phyloP scores from a whole-genome alignment of 2,888 invertebrate species.

The Pomacea canaliculata region DNA sequence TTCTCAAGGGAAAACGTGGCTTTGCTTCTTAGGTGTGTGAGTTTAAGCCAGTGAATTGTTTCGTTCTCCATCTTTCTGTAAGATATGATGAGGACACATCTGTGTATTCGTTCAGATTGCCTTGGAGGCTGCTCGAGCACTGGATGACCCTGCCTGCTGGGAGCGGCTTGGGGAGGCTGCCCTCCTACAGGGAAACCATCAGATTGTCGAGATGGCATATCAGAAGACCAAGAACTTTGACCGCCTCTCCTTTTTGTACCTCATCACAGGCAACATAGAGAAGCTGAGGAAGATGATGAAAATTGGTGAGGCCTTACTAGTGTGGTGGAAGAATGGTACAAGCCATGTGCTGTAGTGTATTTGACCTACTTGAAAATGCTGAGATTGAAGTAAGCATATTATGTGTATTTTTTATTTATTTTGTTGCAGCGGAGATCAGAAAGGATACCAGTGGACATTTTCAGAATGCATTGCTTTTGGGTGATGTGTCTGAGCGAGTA shows the following conservation, averaged over 20 bases:
- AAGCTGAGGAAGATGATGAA: conserved; percentile 99
- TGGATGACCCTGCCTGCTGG: conserved; percentile 97
- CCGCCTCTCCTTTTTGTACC: conserved; percentile 95
- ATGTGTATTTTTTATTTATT: too few relatives aligned
- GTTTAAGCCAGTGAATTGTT: too few relatives aligned
- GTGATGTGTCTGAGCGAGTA: conserved; percentile 91
- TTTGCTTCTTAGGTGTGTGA: too few relatives aligned
- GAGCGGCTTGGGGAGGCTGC: conserved; percentile 95
- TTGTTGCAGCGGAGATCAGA: conserved; percentile 85
- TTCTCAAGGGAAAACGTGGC: too few relatives aligned
- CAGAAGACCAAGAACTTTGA: conserved; percentile 99
- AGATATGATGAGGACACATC: too few relatives aligned
- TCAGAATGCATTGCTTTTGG: conserved; percentile 91
- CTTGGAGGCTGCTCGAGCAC: conserved; percentile 91
- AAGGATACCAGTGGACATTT: conserved; percentile 97
- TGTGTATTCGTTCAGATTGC: conserved; percentile 73
- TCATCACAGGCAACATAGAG: conserved; percentile 97
- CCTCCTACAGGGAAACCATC: conserved; percentile 80
- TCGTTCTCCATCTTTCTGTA: too few relatives aligned
- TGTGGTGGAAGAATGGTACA: neutral
- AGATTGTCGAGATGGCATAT: conserved; percentile 98
- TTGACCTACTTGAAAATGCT: too few relatives aligned
- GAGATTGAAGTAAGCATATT: too few relatives aligned
- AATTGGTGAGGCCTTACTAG: conserved; percentile 73
- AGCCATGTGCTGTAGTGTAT: neutral